Evolutionary conservation across 2,113 vertebrate genomes (phyloP).

Genomic region (Sterrhoptilus dennistouni): DNA sequence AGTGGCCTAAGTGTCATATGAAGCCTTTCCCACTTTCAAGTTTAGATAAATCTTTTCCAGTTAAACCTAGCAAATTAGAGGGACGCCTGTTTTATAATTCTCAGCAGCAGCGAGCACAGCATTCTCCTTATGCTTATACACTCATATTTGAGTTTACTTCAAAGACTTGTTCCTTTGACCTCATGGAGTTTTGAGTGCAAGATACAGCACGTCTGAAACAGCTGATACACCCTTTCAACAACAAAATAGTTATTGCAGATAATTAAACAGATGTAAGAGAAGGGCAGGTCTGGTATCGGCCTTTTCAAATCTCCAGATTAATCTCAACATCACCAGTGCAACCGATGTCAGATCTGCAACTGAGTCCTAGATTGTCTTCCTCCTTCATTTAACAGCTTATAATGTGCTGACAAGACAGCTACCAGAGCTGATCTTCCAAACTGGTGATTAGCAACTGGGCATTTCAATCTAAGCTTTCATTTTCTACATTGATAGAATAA

Average conservation of each 20-base stretch:
- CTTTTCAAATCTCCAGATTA: slow-evolving; percentile 61
- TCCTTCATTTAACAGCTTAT: slow-evolving; percentile 16
- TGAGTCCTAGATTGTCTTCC: background rate
- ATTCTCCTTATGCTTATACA: background rate
- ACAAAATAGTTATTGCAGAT: slow-evolving; percentile 64
- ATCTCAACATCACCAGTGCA: slow-evolving; percentile 14
- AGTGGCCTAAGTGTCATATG: background rate
- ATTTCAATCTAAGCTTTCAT: background rate
- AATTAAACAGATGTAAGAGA: slow-evolving; percentile 65
- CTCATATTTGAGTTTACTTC: slow-evolving; percentile 51
- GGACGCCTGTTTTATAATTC: background rate
- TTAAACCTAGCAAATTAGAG: background rate
- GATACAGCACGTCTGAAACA: slow-evolving; percentile 65
- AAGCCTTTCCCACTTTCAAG: background rate
- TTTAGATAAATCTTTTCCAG: background rate
- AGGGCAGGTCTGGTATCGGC: slow-evolving; percentile 50
- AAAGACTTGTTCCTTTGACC: slow-evolving; percentile 62
- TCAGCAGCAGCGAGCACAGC: background rate
- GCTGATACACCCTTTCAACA: slow-evolving; percentile 64
- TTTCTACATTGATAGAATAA: background rate
- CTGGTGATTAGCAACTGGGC: background rate
- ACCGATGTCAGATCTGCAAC: background rate
- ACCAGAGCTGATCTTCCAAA: background rate
- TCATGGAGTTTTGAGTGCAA: slow-evolving; percentile 31
- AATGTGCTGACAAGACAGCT: background rate